Evolutionary conservation across 1,140 invertebrate species (phyloP).

Genomic region (Sinonovacula constricta): DNA sequence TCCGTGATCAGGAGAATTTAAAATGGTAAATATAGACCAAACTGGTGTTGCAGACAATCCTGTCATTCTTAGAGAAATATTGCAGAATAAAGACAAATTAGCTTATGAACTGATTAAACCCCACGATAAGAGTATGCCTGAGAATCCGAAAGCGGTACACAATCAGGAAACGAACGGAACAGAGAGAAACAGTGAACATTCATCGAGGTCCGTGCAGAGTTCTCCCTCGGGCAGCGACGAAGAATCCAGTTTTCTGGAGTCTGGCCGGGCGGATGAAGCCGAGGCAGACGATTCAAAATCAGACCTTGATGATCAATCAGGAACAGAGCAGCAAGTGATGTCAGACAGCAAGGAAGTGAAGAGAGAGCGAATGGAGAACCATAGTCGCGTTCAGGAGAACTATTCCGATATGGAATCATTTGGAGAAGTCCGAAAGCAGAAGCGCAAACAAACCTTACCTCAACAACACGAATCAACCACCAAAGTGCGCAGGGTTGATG

Average conservation of each 20-base stretch:
- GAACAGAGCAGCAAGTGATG: slow-evolving; percentile 47
- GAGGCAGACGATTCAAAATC: slow-evolving; percentile 57
- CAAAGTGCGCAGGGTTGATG: slow-evolving; percentile 81
- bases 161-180: slow-evolving; percentile 71
- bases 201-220: slow-evolving; percentile 50
- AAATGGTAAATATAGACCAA: slow-evolving; percentile 61
- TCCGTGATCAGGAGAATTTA: too few relatives aligned
- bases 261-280: slow-evolving; percentile 41
- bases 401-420: slow-evolving; percentile 72
- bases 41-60: slow-evolving; percentile 71
- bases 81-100: slow-evolving; percentile 76
- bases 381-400: slow-evolving; percentile 91
- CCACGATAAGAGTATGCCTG: slow-evolving; percentile 59
- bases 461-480: slow-evolving; percentile 80
- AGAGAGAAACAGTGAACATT: slow-evolving; percentile 37
- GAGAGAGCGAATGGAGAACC: slow-evolving; percentile 95
- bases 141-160: slow-evolving; percentile 73
- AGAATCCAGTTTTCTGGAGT: slow-evolving; percentile 44
- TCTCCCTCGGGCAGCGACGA: slow-evolving; percentile 58
- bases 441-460: slow-evolving; percentile 97
- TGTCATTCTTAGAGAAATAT: slow-evolving; percentile 79
- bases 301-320: slow-evolving; percentile 62
- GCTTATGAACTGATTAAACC: slow-evolving; percentile 51
- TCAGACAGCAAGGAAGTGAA: slow-evolving; percentile 85
- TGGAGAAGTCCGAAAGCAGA: slow-evolving; percentile 89